These are phyloP conservation scores for Pelecanus crispus DNA, from an alignment of 2,113 vertebrate genomes.

Conservation along the genomic window DNA sequence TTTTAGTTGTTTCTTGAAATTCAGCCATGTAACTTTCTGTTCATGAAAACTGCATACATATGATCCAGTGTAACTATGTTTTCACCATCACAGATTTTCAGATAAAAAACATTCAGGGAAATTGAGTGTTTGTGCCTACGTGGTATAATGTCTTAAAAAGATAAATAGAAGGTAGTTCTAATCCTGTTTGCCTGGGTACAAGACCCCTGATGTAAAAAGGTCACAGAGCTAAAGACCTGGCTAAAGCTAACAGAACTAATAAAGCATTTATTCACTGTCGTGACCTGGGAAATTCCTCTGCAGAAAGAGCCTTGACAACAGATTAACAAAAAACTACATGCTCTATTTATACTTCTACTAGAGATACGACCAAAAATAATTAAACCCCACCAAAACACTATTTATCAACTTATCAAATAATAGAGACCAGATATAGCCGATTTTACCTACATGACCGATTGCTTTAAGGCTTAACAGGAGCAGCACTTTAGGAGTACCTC, in stretches of 20 bases:
- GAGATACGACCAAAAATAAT: neutral
- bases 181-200: neutral
- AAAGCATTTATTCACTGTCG: neutral
- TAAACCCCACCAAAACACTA: neutral
- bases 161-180: neutral
- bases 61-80: neutral
- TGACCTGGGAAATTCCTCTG: neutral
- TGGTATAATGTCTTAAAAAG: neutral
- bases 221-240: neutral
- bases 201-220: neutral
- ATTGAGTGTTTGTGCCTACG: neutral
- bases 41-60: neutral
- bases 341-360: neutral
- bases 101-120: neutral
- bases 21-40: neutral
- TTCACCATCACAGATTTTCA: neutral
- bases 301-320: neutral
- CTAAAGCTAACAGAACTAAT: neutral
- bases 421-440: neutral
- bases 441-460: neutral
- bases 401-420: neutral
- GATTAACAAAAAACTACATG: neutral
- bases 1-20: neutral
- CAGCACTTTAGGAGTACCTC: neutral
- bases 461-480: neutral